Percentiles rank a stretch among this genome's conserved stretches.
These are phyloP conservation scores for Drosophila recens DNA, from an alignment of 2,888 invertebrate species.

Conservation along the genomic window DNA sequence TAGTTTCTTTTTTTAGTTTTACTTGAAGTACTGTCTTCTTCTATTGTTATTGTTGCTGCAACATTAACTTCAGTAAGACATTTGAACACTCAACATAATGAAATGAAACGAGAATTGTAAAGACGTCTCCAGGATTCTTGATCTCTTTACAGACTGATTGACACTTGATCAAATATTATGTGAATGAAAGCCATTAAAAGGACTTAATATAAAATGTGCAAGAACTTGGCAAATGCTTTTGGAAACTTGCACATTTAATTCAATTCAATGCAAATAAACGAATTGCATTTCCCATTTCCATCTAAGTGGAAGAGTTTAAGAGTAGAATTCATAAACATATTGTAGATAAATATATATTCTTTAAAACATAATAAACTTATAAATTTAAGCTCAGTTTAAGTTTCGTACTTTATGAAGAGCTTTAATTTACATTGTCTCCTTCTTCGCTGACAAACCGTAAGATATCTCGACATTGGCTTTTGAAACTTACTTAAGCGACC, in stretches of 20 bases:
- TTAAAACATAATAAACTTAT: background rate
- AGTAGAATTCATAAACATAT: no score
- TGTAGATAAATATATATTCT: no score
- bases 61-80: constrained; percentile 68
- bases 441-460: constrained; percentile 3
- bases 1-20: constrained; percentile 43
- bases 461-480: constrained; percentile 45
- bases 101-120: background rate
- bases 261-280: background rate
- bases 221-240: no score
- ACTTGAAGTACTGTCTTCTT: constrained; percentile 21
- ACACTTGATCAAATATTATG: background rate
- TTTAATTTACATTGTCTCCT: constrained; percentile 25
- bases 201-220: no score
- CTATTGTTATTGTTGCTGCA: constrained; percentile 49
- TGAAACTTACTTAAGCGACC: constrained; percentile 71
- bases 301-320: no score
- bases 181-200: background rate
- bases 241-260: background rate
- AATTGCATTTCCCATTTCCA: background rate
- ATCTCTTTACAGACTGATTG: background rate
- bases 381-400: background rate
- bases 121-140: background rate
- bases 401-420: constrained; percentile 7
- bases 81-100: constrained; percentile 58